Base-by-base conservation (phyloP, 2,797 vertebrate species). In the Coregonus ussuriensis region DNA sequence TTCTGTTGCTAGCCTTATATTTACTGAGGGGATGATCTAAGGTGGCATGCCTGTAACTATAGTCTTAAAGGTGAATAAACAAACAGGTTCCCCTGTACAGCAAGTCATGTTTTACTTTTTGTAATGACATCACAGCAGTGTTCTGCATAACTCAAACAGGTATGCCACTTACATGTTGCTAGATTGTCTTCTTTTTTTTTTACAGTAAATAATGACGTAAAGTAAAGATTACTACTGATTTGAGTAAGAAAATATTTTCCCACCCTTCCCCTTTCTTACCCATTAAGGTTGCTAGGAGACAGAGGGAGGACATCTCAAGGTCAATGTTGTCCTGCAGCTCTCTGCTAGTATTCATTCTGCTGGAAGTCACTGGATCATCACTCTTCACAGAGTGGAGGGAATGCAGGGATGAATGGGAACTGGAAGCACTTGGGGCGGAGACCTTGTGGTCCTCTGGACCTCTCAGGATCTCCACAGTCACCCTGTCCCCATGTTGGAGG, bases 251-350 rank as follows among this genome's bases (percentile, higher is more conserved):
- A 66, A 33, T 33, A 4, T 15, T 31, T 66, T 9, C 15, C 15
- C 14, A 7, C 52, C 29, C 51, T 16, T 59, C 53, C 72, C 9
- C 54, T 21, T 35, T 47, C 96, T 96, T 95, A 99, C 98, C 98
- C 97, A 99, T 99, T 81, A 99, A 89, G 0, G 98, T 98, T 83
- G 98, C 97, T 78, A 99, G 94, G 89, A 99, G 97, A 93, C 96
- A 99, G 82, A 99, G 95, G 0, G 98, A 99, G 84, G 98, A 99
- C 96, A 99, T 98, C 93, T 99, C 98, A 80, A 99, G 97, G 90
- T 99, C 98, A 4, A 97, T 96, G 91, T 95, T 95, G 81, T 99
- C 98, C 84, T 98, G 97, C 65, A 98, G 93, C 77, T 99, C 98
- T 74, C 96, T 95, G 0, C 93, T 92, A 7, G 21, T 25, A 63